phyloP scores from a whole-genome alignment of 2,888 invertebrate species.

The Seira musarum region DNA sequence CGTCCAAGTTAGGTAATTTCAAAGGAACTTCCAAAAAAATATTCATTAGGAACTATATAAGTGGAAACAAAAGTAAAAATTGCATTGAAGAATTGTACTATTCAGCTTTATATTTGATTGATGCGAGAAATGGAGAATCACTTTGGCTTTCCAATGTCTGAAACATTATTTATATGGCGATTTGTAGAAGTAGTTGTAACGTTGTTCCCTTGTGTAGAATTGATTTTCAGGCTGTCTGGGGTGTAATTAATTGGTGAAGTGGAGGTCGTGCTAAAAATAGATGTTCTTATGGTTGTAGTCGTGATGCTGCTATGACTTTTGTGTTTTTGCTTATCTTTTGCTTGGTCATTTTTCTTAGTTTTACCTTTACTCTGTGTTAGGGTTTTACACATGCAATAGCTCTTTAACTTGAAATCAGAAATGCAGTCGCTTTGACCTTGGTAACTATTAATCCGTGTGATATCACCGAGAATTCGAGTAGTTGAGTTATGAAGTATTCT shows the following conservation, averaged over 20 bases:
- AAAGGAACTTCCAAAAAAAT: too few species aligned
- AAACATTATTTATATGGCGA: constrained; percentile 34
- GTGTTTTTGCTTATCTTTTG: not conserved
- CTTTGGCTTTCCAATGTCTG: constrained; percentile 31
- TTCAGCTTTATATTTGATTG: not conserved
- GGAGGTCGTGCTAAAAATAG: not conserved
- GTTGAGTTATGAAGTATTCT: constrained; percentile 62
- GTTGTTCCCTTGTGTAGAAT: constrained; percentile 39
- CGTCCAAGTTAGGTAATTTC: too few species aligned
- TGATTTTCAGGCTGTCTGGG: constrained; percentile 18
- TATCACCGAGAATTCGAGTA: constrained; percentile 58
- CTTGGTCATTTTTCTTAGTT: not conserved
- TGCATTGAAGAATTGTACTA: too few species aligned
- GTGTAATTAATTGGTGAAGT: not conserved
- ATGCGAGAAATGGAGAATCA: constrained; percentile 6
- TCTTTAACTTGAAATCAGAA: constrained; percentile 61
- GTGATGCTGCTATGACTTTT: not conserved
- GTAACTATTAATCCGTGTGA: constrained; percentile 66
- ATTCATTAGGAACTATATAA: too few species aligned
- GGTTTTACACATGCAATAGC: constrained; percentile 53
- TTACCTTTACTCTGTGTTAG: not conserved
- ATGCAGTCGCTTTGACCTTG: constrained; percentile 67
- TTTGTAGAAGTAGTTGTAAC: constrained; percentile 24
- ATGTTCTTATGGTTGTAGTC: not conserved
- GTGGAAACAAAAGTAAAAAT: too few species aligned